These are phyloP conservation scores for Dinomys branickii DNA, from an alignment of 2,113 vertebrate genomes.

Conservation along the genomic window DNA sequence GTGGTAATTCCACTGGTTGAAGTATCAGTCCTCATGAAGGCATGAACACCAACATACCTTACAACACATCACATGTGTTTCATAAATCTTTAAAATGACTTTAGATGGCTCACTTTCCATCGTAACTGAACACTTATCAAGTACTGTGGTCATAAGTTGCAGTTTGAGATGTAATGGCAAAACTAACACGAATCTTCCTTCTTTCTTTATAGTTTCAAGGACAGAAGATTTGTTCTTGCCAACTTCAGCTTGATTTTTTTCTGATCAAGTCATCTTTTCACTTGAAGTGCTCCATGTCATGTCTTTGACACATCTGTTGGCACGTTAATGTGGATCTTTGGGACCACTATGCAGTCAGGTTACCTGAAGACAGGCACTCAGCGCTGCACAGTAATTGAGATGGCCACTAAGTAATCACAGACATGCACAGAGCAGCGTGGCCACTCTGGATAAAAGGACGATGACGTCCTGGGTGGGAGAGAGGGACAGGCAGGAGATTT, in stretches of 20 bases:
- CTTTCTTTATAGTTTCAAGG: not conserved
- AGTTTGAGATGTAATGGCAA: not conserved
- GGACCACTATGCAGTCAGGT: too few species aligned
- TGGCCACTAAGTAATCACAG: not conserved
- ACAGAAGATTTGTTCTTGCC: not conserved
- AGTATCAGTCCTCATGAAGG: slow-evolving; percentile 35
- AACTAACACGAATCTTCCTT: not conserved
- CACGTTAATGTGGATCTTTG: not conserved
- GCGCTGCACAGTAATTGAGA: not conserved
- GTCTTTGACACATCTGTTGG: not conserved
- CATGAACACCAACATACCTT: not conserved
- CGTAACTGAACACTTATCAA: not conserved
- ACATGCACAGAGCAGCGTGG: not conserved
- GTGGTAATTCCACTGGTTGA: not conserved
- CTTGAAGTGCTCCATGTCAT: not conserved
- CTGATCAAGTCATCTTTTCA: not conserved
- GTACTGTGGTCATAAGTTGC: not conserved
- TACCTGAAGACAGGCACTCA: not conserved
- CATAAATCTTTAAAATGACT: not conserved
- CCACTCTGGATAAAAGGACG: not conserved
- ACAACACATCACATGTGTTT: not conserved
- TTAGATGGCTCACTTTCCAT: not conserved
- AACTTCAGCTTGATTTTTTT: not conserved
- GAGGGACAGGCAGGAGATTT: not conserved
- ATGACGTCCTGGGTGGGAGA: not conserved